Base-by-base conservation (phyloP, 2,113 vertebrate species). In the Pyxicephalus adspersus region DNA sequence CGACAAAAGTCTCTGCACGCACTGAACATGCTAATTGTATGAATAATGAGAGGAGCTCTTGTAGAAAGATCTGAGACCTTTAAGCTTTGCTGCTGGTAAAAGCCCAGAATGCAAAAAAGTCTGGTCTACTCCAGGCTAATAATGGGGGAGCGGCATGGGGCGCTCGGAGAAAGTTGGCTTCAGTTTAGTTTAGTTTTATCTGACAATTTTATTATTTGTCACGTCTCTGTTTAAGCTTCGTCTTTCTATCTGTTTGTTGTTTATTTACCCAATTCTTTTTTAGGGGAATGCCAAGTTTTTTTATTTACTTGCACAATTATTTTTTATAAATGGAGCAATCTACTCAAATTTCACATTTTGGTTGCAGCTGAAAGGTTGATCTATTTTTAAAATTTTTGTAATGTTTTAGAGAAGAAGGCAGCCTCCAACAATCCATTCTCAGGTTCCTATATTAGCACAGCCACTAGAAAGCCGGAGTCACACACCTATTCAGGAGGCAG, bases 11-110 rank as follows among this genome's bases (percentile, higher is more conserved):
- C 55, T 7, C 87, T 57, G 83, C 61, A 61, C 81, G 82, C 84
- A 23, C 83, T 22, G 17, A 0, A 72, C 88, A 87, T 83, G 89
- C 84, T 85, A 81, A 76, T 81, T 28, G 84, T 86, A 87, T 92
- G 88, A 90, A 89, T 89, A 85, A 91, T 86, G 89, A 84, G 87
- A 85, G 86, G 85, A 85, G 87, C 85, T 85, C 84, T 77, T 88
- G 84, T 86, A 85, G 26, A 52, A 85, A 89, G 89, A 86, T 85
- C 77, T 29, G 23, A 77, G 85, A 81, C 88, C 89, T 77, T 81
- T n/a, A 75, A 8, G 57, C 83, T 26, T 34, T 61, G 38, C 81
- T 52, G 72, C 84, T 16, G 61, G 68, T 57, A 70, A 86, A 85
- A 87, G 85, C 63, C 0, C 8, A 0, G 88, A 84, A 87, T 88